Evolutionary conservation across 1,140 invertebrate genomes (phyloP).

Genomic region (Telenomus remus): DNA sequence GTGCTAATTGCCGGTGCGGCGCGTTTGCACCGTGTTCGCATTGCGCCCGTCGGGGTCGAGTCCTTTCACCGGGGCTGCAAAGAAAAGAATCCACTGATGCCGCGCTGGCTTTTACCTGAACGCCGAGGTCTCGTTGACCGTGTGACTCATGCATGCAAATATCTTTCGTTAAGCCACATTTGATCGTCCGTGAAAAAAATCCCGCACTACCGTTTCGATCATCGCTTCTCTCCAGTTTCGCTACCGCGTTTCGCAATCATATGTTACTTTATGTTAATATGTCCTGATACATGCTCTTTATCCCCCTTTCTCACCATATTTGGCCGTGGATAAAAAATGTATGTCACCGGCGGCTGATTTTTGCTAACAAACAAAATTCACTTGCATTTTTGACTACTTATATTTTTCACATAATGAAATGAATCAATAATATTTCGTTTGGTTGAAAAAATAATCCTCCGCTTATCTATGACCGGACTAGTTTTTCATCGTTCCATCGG

Average conservation of each 20-base stretch:
- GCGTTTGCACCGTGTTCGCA: conserved; percentile 50
- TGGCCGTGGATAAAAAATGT: background rate
- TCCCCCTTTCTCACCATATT: background rate
- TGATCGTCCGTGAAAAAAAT: conserved; percentile 9
- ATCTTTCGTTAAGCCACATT: conserved; percentile 47
- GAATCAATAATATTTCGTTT: too few relatives aligned
- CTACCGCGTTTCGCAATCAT: background rate
- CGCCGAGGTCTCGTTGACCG: conserved; percentile 24
- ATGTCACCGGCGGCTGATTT: too few relatives aligned
- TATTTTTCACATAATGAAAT: too few relatives aligned
- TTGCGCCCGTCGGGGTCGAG: conserved; percentile 46
- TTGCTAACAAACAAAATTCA: too few relatives aligned
- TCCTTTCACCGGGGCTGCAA: conserved; percentile 45
- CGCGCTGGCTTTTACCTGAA: conserved; percentile 11
- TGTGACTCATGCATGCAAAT: conserved; percentile 53
- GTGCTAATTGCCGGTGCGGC: conserved; percentile 61
- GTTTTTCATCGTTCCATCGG: conserved; percentile 9
- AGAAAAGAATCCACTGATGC: conserved; percentile 39
- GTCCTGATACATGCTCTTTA: background rate
- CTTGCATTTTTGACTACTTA: too few relatives aligned
- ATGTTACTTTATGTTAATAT: background rate
- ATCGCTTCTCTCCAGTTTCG: background rate
- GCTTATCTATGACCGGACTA: conserved; percentile 4
- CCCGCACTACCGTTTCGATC: conserved; percentile 1
- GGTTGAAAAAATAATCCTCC: background rate